A percentile compares a stretch with the other conserved stretches of the same genome.
phyloP scores from a whole-genome alignment of 2,113 vertebrate species.

The Mastomys coucha region DNA sequence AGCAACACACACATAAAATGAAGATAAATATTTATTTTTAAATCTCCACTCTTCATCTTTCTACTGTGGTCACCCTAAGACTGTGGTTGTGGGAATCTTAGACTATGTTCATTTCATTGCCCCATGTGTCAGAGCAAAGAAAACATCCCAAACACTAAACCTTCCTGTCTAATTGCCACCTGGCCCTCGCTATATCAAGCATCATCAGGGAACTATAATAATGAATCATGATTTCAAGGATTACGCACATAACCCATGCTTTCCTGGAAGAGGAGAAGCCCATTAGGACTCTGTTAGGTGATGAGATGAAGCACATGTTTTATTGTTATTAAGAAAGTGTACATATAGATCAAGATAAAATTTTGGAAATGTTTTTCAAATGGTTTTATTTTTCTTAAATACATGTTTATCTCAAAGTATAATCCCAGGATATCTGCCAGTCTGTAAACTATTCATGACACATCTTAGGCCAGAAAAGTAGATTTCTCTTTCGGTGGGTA shows the following conservation, averaged over 20 bases:
- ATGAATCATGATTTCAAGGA: not conserved
- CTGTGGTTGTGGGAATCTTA: not conserved
- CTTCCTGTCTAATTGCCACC: not conserved
- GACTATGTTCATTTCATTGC: not conserved
- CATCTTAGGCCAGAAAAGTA: not conserved
- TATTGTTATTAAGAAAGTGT: not conserved
- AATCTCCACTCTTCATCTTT: not conserved
- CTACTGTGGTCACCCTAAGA: not conserved
- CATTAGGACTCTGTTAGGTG: not conserved
- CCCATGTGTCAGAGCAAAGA: conserved; percentile 7
- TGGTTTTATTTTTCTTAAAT: not conserved
- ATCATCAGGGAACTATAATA: not conserved
- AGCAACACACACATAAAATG: not conserved
- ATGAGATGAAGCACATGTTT: not conserved
- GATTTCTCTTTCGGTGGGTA: not conserved
- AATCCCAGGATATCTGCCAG: not conserved
- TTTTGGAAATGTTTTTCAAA: not conserved
- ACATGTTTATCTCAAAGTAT: not conserved
- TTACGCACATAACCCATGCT: not conserved
- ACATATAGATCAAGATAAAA: conserved; percentile 21
- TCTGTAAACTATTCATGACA: not conserved
- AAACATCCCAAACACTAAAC: not conserved
- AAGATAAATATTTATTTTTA: not conserved
- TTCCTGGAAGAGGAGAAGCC: not conserved
- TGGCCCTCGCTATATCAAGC: not conserved